These are phyloP conservation scores for Oncorhynchus tshawytscha DNA, from an alignment of 2,113 vertebrate species.

Conservation along the genomic window DNA sequence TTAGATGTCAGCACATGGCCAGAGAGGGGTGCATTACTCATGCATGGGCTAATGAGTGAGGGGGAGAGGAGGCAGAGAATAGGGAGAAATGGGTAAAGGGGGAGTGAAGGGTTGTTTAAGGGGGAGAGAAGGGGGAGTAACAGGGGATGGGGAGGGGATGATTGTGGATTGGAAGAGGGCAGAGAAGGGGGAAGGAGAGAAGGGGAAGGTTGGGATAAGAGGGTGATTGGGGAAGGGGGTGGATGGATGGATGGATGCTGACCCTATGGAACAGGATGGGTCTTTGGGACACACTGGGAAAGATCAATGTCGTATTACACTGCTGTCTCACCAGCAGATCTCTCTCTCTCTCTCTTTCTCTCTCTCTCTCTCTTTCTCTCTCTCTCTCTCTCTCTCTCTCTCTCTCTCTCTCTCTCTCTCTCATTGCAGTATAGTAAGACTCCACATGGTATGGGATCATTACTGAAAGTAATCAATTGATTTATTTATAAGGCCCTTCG, in stretches of 20 bases:
- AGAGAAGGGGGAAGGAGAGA: not conserved
- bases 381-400: not conserved
- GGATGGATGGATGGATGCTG: conserved; percentile 22
- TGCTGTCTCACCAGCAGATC: conserved; percentile 37
- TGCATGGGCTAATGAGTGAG: conserved; percentile 40
- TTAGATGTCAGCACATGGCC: conserved; percentile 57
- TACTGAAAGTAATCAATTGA: not conserved
- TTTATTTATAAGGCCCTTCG: not conserved
- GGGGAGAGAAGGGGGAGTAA: not conserved
- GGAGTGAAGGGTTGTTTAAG: not conserved
- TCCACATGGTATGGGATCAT: not conserved
- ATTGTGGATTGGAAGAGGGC: not conserved
- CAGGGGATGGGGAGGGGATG: not conserved
- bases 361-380: conserved; percentile 1
- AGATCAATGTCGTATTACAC: conserved; percentile 64
- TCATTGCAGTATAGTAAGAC: not conserved
- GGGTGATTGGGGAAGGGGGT: conserved; percentile 24
- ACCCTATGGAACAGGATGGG: conserved; percentile 30
- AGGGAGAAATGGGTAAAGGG: conserved; percentile 23
- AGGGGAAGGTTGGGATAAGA: conserved; percentile 6
- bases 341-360: conserved; percentile 20
- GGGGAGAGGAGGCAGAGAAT: not conserved
- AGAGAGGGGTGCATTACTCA: conserved; percentile 42
- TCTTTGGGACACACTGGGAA: conserved; percentile 43
- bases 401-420: not conserved